These are phyloP conservation scores for Xenopus borealis DNA, from an alignment of 2,113 vertebrate species.

Conservation along the genomic window DNA sequence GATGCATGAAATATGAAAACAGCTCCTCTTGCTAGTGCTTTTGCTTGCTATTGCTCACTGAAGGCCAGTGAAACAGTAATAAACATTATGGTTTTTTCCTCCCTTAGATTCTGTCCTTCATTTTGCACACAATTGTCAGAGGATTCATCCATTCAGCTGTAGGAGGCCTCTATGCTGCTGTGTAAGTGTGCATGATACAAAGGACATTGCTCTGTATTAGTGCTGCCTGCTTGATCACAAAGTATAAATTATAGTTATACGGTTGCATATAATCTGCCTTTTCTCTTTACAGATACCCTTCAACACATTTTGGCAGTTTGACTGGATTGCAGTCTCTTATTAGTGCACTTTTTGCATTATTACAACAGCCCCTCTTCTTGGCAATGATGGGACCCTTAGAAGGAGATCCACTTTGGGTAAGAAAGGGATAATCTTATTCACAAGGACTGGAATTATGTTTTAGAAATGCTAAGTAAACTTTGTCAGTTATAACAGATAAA, in stretches of 20 bases:
- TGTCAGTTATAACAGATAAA: too few species aligned
- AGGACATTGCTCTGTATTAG: too few species aligned
- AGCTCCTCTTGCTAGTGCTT: too few species aligned
- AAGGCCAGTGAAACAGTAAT: too few species aligned
- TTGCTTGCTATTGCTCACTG: too few species aligned
- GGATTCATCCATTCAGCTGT: constrained; percentile 93
- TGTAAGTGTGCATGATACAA: constrained; percentile 73
- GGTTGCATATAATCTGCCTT: not conserved
- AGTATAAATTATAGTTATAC: not conserved
- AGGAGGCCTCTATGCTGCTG: constrained; percentile 93
- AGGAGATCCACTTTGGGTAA: constrained; percentile 93
- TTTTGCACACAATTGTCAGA: constrained; percentile 92
- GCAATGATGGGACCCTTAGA: constrained; percentile 90
- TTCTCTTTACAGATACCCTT: constrained; percentile 80
- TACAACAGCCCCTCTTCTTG: constrained; percentile 94
- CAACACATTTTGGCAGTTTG: constrained; percentile 91
- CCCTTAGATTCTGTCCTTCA: constrained; percentile 86
- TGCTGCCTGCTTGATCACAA: too few species aligned
- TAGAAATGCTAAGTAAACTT: too few species aligned
- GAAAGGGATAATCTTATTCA: constrained; percentile 20
- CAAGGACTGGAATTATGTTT: too few species aligned
- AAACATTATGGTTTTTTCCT: constrained; percentile 16
- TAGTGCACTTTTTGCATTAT: constrained; percentile 89
- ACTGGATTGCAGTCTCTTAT: constrained; percentile 94
- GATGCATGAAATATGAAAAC: too few species aligned